Evolutionary conservation across 1,140 invertebrate genomes (phyloP), one percentile per base, ranked within the genome.

Genomic region (Mactra quadrangularis): DNA sequence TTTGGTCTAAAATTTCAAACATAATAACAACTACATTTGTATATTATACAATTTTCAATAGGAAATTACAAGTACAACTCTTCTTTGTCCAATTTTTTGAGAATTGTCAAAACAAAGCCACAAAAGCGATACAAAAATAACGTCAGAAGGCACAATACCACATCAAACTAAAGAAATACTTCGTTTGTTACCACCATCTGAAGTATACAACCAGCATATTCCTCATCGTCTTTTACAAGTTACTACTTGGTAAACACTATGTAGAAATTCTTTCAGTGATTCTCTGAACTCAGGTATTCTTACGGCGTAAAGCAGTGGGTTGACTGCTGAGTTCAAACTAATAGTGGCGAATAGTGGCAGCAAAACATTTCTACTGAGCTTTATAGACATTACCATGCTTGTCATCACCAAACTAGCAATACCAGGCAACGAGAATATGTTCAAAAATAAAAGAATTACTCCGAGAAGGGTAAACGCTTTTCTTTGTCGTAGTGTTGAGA

Each of bases 341-440:
- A 68, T 68, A 0, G 41, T 68, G 2, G 64, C 47, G 47, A 68
- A 68, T 19, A 45, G 19, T 15, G 64, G 64, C 15, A 68, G 19
- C 19, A 68, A 41, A 29, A 41, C 47, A 22, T 50, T 41, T 25
- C 64, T 50, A 2, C 38, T 41, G 11, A 68, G 22, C 3, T 38
- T 31, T 2, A 68, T 27, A 1, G 64, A 17, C 7, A 47, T 13
- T 0, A 68, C 6, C 9, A 17, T 50, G 17, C 64, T 50, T 3
- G 64, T 33, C 1, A 68, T 22, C 3, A 68, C 1, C 1, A 68
- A 15, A 29, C 38, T 25, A 31, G 29, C 45, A 1, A 68, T 29
- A 35, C n/a, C 64, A 6, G 41, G 64, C 64, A 19, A 68, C 6
- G 64, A 47, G 29, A 68, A 68, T 50, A 68, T 68, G 29, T 68